phyloP scores from a whole-genome alignment of 2,113 vertebrate genomes.

The Neogale vison region DNA sequence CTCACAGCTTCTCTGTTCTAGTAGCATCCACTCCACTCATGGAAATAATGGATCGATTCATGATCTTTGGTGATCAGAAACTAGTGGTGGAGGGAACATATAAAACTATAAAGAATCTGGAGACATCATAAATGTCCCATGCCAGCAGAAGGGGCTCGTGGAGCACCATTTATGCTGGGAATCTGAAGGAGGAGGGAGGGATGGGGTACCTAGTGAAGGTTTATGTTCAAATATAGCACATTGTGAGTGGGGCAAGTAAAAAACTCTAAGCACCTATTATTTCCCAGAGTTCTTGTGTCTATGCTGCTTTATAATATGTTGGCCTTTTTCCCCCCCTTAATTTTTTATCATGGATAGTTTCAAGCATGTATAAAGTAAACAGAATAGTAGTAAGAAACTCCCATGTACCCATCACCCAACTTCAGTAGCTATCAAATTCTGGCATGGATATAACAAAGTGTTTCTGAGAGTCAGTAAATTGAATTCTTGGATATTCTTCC shows the following conservation, averaged over 20 bases:
- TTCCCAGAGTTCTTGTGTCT: not conserved
- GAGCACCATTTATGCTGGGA: not conserved
- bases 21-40: not conserved
- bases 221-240: not conserved
- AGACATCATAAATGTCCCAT: not conserved
- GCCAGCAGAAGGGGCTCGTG: not conserved
- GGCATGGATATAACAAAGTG: not conserved
- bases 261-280: not conserved
- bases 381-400: not conserved
- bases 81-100: not conserved
- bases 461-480: not conserved
- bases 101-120: not conserved
- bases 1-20: conserved; percentile 18
- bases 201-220: not conserved
- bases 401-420: not conserved
- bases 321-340: not conserved
- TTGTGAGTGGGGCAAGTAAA: not conserved
- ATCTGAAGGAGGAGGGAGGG: not conserved
- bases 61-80: not conserved
- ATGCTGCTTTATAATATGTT: not conserved
- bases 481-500: not conserved
- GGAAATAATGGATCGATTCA: not conserved
- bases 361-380: not conserved
- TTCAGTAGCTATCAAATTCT: not conserved
- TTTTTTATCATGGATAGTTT: conserved; percentile 11